A percentile compares a stretch with the other conserved stretches of the same genome.
Evolutionary conservation across 2,888 invertebrate genomes (phyloP).

Genomic region (Myopa tessellatipennis): DNA sequence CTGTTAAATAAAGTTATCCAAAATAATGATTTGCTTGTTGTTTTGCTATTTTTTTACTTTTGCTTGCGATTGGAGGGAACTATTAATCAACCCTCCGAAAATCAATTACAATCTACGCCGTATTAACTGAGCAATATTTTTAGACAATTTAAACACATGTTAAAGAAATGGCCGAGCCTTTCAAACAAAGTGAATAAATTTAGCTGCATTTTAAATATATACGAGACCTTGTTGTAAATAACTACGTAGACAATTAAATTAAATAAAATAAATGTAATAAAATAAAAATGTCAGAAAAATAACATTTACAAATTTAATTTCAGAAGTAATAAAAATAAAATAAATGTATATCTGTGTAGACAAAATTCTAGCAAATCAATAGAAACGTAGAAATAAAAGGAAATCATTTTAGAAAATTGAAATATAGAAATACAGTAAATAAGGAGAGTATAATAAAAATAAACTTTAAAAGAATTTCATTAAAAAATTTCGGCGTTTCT

Average conservation of each 20-base stretch:
- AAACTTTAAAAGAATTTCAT: no score
- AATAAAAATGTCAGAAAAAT: not conserved
- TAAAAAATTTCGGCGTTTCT: no score
- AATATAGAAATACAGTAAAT: no score
- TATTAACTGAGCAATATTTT: slow-evolving; percentile 62
- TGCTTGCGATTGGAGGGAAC: not conserved
- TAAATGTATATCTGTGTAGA: no score
- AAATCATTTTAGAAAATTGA: no score
- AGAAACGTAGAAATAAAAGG: no score
- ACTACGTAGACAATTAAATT: not conserved
- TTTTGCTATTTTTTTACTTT: not conserved
- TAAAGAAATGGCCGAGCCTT: slow-evolving; percentile 1
- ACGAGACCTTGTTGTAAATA: no score
- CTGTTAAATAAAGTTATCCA: not conserved
- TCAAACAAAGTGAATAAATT: not conserved
- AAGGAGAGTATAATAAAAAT: no score
- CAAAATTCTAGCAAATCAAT: no score
- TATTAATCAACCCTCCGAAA: slow-evolving; percentile 43
- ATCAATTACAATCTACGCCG: slow-evolving; percentile 48
- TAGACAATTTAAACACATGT: slow-evolving; percentile 45
- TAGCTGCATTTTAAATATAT: not conserved
- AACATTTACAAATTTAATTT: no score
- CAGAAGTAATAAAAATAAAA: no score
- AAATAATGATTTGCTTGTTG: not conserved
- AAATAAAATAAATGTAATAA: not conserved